phyloP scores from a whole-genome alignment of 2,113 vertebrate genomes.

The Propithecus coquereli region DNA sequence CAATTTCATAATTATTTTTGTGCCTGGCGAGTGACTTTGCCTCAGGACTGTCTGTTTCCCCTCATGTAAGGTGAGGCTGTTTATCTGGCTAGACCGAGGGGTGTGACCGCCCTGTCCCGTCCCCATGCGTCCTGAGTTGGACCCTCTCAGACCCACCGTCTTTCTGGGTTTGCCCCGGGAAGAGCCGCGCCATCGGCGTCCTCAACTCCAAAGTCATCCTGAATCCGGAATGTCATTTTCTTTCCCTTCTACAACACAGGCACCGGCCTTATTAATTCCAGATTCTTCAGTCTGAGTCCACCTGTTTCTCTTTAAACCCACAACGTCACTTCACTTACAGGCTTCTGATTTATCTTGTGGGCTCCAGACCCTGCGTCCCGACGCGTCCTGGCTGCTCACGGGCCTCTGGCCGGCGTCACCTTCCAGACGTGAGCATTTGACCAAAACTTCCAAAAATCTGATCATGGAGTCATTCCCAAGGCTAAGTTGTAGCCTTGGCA shows the following conservation, averaged over 20 bases:
- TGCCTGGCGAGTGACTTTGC: too few relatives aligned
- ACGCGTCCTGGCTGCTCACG: background rate
- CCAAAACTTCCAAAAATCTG: background rate
- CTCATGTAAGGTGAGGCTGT: rapidly evolving
- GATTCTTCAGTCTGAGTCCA: rapidly evolving
- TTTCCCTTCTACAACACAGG: background rate
- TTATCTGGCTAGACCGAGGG: rapidly evolving
- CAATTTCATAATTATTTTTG: background rate
- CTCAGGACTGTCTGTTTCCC: background rate
- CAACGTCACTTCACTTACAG: background rate
- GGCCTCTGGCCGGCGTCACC: background rate
- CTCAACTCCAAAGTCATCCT: background rate
- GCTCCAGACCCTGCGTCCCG: background rate
- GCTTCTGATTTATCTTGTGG: rapidly evolving
- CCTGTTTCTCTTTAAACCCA: background rate
- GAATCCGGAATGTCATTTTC: background rate
- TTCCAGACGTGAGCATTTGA: background rate
- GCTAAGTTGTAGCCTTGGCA: background rate
- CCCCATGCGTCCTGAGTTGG: rapidly evolving
- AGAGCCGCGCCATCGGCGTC: too few relatives aligned
- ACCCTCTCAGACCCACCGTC: rapidly evolving
- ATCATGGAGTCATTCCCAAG: background rate
- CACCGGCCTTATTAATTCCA: background rate
- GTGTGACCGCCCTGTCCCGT: rapidly evolving
- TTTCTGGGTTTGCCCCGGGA: background rate